phyloP scores from a whole-genome alignment of 2,113 vertebrate genomes.

The Dunckerocampus dactyliophorus region DNA sequence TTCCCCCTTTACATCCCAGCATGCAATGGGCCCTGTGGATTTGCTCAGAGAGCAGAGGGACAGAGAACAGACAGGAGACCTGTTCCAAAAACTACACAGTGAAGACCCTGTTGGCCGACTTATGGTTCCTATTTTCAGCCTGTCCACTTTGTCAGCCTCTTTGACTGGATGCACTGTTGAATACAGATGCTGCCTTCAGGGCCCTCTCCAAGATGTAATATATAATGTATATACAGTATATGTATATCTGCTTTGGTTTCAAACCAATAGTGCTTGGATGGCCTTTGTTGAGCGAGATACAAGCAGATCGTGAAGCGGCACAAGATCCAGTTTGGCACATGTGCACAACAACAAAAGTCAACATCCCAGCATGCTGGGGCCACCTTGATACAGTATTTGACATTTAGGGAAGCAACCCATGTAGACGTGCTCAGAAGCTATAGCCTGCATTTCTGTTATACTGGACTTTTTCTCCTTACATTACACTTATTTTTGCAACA shows the following conservation, averaged over 20 bases:
- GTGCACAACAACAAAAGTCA: no score
- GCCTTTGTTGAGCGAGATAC: background rate
- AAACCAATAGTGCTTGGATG: background rate
- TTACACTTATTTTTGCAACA: no score
- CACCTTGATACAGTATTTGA: no score
- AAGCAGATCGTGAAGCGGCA: background rate
- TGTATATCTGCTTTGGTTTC: background rate
- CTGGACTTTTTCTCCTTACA: no score
- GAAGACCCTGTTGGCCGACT: constrained; percentile 58
- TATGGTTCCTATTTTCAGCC: constrained; percentile 49
- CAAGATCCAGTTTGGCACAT: no score
- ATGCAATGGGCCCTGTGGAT: constrained; percentile 44
- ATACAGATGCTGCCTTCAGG: constrained; percentile 23
- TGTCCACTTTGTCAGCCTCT: constrained; percentile 20
- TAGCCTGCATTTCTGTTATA: no score
- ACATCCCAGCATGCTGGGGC: no score
- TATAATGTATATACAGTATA: constrained; percentile 28
- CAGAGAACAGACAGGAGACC: constrained; percentile 64
- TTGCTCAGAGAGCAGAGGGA: constrained; percentile 41
- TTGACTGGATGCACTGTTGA: constrained; percentile 48
- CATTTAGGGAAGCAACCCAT: no score
- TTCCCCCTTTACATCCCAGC: constrained; percentile 50
- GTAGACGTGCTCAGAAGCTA: no score
- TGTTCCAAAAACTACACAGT: constrained; percentile 66
- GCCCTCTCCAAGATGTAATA: constrained; percentile 20